Evolutionary conservation across 2,113 vertebrate genomes (phyloP).

Genomic region (Halcyon senegalensis): DNA sequence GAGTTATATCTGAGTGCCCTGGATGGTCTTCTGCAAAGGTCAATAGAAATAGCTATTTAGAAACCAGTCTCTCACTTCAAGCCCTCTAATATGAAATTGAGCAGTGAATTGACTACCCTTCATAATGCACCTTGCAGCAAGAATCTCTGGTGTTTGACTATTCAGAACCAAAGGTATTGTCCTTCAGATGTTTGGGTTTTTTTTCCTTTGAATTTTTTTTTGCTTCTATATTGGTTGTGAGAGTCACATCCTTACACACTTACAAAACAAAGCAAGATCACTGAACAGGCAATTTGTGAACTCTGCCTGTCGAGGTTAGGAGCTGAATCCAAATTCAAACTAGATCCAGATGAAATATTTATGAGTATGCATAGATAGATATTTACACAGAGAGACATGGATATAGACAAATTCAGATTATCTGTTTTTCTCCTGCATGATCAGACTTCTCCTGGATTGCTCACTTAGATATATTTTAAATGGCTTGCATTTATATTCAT

Average conservation of each 20-base stretch:
- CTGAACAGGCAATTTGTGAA: constrained; percentile 61
- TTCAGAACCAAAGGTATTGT: constrained; percentile 6
- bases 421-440: constrained; percentile 58
- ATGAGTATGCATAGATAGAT: constrained; percentile 63
- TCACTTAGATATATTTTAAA: constrained; percentile 68
- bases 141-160: background rate
- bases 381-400: constrained; percentile 65
- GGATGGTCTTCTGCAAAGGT: background rate
- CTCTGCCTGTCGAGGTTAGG: constrained; percentile 50
- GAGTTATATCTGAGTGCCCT: background rate
- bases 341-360: constrained; percentile 72
- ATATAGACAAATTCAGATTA: constrained; percentile 68
- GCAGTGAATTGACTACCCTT: background rate
- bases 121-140: background rate
- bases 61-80: background rate
- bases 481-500: constrained; percentile 68
- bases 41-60: background rate
- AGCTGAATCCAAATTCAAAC: constrained; percentile 64
- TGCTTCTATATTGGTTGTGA: background rate
- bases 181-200: background rate
- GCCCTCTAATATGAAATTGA: background rate
- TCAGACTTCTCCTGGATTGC: constrained; percentile 58
- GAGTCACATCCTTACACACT: constrained; percentile 21
- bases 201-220: background rate
- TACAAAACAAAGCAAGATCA: constrained; percentile 61